Percentiles rank a stretch among this genome's conserved stretches.
These are phyloP conservation scores for Protonemura montana DNA, from an alignment of 2,888 invertebrate species.

Conservation along the genomic window DNA sequence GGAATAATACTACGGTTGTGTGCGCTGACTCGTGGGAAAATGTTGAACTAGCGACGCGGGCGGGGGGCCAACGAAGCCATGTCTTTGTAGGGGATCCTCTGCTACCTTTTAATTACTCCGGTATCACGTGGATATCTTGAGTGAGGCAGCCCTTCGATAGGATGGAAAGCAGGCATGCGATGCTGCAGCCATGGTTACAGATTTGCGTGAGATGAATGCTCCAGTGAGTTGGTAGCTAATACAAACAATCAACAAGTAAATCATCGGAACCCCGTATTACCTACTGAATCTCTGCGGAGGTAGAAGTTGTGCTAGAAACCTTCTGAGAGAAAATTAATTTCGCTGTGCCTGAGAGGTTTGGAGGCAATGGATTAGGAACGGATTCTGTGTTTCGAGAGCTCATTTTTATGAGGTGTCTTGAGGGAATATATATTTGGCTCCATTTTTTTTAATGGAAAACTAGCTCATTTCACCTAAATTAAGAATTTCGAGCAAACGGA, in stretches of 20 bases:
- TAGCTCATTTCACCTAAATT: background rate
- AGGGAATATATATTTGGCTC: background rate
- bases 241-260: constrained; percentile 12
- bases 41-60: background rate
- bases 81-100: background rate
- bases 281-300: background rate
- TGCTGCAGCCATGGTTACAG: background rate
- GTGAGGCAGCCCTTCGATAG: background rate
- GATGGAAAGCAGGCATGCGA: background rate
- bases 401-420: background rate
- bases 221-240: background rate
- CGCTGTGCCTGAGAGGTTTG: background rate
- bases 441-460: background rate
- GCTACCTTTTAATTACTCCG: constrained; percentile 7
- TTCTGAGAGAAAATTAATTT: background rate
- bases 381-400: background rate
- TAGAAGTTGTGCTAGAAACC: background rate
- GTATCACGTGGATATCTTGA: background rate
- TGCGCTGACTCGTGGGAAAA: background rate
- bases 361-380: background rate
- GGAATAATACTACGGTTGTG: background rate
- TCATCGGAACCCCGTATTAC: background rate
- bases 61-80: background rate
- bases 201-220: background rate
- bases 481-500: background rate